phyloP scores from a whole-genome alignment of 1,140 invertebrate genomes.

The Zaprionus davidi region DNA sequence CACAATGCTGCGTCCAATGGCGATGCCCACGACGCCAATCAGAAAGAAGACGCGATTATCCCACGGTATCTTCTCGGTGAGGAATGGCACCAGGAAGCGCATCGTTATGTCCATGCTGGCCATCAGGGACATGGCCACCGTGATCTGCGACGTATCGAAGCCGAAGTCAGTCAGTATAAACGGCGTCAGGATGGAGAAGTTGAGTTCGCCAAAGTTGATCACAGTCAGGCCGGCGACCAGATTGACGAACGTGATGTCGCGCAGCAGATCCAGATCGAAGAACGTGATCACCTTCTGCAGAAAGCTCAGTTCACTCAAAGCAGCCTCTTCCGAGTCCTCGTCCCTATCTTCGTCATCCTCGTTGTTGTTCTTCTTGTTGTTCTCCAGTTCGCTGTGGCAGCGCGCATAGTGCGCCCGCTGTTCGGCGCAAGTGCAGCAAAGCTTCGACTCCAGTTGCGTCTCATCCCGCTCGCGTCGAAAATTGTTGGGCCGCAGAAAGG shows the following conservation, averaged over 20 bases:
- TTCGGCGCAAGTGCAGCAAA: conserved; percentile 65
- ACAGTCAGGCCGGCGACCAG: conserved; percentile 88
- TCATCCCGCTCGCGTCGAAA: conserved; percentile 75
- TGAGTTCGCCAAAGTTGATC: conserved; percentile 88
- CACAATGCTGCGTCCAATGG: conserved; percentile 86
- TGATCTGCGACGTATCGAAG: conserved; percentile 86
- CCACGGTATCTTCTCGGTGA: conserved; percentile 87
- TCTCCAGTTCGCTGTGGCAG: neutral
- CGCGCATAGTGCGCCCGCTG: conserved; percentile 45
- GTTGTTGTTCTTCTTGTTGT: conserved; percentile 30
- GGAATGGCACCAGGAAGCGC: conserved; percentile 87
- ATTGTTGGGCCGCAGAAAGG: conserved; percentile 72
- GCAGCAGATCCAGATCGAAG: conserved; percentile 88
- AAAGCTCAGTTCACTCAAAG: conserved; percentile 67
- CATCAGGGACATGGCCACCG: conserved; percentile 87
- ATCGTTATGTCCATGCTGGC: conserved; percentile 86
- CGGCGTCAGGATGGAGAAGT: conserved; percentile 89
- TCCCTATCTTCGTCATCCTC: conserved; percentile 12
- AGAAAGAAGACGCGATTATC: conserved; percentile 89
- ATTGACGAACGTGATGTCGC: conserved; percentile 88
- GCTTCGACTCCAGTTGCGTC: conserved; percentile 48
- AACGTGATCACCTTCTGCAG: conserved; percentile 86
- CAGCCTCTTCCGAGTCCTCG: neutral
- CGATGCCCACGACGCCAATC: conserved; percentile 87
- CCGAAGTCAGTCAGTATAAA: conserved; percentile 88